phyloP scores from a whole-genome alignment of 2,888 invertebrate species.

The Erannis defoliaria region DNA sequence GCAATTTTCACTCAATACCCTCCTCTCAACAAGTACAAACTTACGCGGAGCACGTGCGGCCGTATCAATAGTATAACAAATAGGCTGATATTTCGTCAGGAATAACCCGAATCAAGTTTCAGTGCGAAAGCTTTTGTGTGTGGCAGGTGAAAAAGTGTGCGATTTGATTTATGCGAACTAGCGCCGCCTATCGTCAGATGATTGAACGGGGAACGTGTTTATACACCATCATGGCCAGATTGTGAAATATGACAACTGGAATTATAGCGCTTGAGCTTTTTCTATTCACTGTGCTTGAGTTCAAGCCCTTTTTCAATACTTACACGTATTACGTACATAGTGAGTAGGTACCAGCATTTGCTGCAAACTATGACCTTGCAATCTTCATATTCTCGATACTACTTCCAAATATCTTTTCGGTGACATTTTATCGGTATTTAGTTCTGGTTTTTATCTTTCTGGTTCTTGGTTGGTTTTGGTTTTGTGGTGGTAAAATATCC shows the following conservation, averaged over 20 bases:
- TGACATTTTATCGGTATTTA: too few relatives aligned
- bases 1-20: slow-evolving; percentile 84
- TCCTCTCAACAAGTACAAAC: slow-evolving; percentile 84
- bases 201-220: slow-evolving; percentile 85
- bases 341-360: too few relatives aligned
- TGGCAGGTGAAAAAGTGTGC: slow-evolving; percentile 87
- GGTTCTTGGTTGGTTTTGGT: too few relatives aligned
- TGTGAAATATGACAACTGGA: slow-evolving; percentile 81
- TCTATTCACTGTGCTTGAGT: slow-evolving; percentile 44
- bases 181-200: slow-evolving; percentile 83
- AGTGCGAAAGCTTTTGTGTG: slow-evolving; percentile 84
- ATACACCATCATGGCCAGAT: slow-evolving; percentile 75
- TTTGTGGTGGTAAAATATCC: too few relatives aligned
- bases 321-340: too few relatives aligned
- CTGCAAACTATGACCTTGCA: too few relatives aligned
- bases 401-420: too few relatives aligned
- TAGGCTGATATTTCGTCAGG: slow-evolving; percentile 86
- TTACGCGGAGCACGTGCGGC: slow-evolving; percentile 82
- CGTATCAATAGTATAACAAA: slow-evolving; percentile 86
- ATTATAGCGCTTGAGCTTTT: slow-evolving; percentile 59
- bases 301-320: too few relatives aligned
- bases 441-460: too few relatives aligned
- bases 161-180: slow-evolving; percentile 84
- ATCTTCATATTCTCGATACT: too few relatives aligned
- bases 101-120: slow-evolving; percentile 87